Conservation (phyloP, 53 echinoderm and acorn worm genomes). For the Astropecten irregularis region DNA sequence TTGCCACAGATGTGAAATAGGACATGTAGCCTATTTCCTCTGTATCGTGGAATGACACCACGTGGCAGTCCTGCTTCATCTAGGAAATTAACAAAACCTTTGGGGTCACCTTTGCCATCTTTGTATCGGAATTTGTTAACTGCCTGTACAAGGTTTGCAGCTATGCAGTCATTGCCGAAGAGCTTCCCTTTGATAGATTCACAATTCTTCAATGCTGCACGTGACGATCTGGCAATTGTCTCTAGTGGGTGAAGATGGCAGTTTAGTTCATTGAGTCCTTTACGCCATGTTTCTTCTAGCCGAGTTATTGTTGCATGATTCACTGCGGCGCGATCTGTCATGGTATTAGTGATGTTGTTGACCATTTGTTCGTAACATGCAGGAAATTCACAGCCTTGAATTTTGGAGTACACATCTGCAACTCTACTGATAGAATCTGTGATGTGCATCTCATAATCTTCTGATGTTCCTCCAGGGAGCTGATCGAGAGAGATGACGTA, state of each 20-base stretch:
- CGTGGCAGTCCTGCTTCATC: conserved; percentile 23
- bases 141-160: background rate
- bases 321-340: conserved; percentile 60
- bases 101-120: conserved; percentile 53
- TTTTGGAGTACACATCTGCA: background rate
- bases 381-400: background rate
- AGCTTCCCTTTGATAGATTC: conserved; percentile 29
- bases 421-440: background rate
- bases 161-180: background rate
- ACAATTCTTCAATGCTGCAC: conserved; percentile 39
- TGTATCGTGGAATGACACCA: conserved; percentile 59
- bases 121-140: conserved; percentile 61
- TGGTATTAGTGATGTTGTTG: conserved; percentile 39
- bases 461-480: conserved; percentile 33
- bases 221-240: conserved; percentile 32
- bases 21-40: conserved; percentile 56
- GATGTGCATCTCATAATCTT: conserved; percentile 38
- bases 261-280: conserved; percentile 22
- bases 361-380: background rate
- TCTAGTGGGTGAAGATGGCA: conserved; percentile 61
- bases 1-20: conserved; percentile 68
- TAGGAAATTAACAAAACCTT: conserved; percentile 49
- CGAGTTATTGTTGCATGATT: conserved; percentile 64
- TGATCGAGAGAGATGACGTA: conserved; percentile 1
- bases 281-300: conserved; percentile 43